These are phyloP conservation scores for Wiebesia pumilae DNA, from an alignment of 1,140 invertebrate species.

Conservation along the genomic window DNA sequence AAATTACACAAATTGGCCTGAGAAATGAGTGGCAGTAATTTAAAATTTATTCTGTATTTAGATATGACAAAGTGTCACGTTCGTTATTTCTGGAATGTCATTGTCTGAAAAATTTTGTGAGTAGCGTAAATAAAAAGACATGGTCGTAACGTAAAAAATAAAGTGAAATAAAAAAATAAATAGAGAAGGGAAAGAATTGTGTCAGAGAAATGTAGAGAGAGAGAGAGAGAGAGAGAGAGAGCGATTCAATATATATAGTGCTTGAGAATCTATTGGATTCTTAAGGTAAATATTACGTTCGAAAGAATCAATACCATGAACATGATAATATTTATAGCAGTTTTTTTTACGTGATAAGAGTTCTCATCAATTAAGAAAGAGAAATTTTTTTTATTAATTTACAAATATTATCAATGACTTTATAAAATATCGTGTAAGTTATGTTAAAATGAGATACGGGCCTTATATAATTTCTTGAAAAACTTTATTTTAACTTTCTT, in stretches of 20 bases:
- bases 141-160: constrained; percentile 14
- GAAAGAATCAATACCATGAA: neutral
- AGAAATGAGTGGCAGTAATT: constrained; percentile 34
- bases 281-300: constrained; percentile 1
- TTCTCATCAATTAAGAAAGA: too few relatives aligned
- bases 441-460: neutral
- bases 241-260: neutral
- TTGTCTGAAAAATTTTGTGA: constrained; percentile 22
- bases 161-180: neutral
- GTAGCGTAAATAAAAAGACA: constrained; percentile 15
- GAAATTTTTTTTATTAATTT: constrained; percentile 28
- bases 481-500: constrained; percentile 16
- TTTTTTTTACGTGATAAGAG: too few relatives aligned
- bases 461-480: neutral
- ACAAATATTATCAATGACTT: constrained; percentile 18
- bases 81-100: constrained; percentile 29
- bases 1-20: constrained; percentile 33
- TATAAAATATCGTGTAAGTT: neutral
- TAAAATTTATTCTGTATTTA: constrained; percentile 39
- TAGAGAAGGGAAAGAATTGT: neutral
- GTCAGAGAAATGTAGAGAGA: neutral
- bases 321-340: neutral
- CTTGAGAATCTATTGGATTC: neutral
- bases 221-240: neutral
- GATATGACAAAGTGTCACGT: constrained; percentile 15